phyloP scores from a whole-genome alignment of 2,113 vertebrate species.

The Hippoglossus stenolepis region DNA sequence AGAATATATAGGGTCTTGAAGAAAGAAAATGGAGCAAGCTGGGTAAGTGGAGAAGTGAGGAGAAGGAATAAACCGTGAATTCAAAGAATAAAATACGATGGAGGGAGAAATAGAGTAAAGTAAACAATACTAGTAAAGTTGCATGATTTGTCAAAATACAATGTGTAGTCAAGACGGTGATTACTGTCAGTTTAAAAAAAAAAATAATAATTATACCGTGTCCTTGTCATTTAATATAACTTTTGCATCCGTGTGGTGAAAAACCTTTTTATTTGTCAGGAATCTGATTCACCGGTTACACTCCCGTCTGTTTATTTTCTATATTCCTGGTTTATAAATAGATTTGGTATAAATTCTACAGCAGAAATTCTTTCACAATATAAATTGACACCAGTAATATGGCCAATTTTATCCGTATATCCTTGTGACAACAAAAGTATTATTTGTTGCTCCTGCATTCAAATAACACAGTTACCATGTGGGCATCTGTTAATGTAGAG shows the following conservation, averaged over 20 bases:
- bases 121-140: slow-evolving; percentile 29
- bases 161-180: background rate
- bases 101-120: slow-evolving; percentile 16
- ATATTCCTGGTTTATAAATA: background rate
- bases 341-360: background rate
- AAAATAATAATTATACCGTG: no score
- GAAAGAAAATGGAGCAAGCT: slow-evolving; percentile 45
- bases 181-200: no score
- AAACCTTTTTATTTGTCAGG: background rate
- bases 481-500: background rate
- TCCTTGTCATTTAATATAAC: background rate
- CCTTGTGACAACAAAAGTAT: background rate
- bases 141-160: background rate
- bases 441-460: background rate
- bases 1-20: slow-evolving; percentile 60
- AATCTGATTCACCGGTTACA: background rate
- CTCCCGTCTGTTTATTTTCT: background rate
- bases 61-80: background rate
- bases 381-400: background rate
- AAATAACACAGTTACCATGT: no score
- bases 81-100: slow-evolving; percentile 15
- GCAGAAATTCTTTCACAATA: background rate
- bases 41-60: slow-evolving; percentile 42
- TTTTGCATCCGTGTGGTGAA: background rate
- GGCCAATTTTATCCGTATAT: no score